Evolutionary conservation across 2,888 invertebrate genomes (phyloP).

Genomic region (Andrena hattorfiana): DNA sequence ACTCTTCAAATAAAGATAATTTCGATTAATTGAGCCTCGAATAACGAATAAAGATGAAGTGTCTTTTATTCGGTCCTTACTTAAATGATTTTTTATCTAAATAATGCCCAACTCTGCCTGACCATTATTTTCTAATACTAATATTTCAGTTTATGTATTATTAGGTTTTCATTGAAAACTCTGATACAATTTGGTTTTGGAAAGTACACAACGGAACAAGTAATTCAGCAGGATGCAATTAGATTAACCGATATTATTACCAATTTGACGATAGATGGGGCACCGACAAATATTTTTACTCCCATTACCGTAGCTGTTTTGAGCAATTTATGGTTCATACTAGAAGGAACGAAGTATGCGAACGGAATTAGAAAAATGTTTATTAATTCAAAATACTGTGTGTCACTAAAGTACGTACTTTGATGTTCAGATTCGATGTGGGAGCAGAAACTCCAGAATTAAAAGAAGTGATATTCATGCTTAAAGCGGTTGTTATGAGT

Average conservation of each 20-base stretch:
- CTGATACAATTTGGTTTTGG: constrained; percentile 89
- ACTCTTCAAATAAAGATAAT: too few species aligned
- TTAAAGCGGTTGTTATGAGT: constrained; percentile 87
- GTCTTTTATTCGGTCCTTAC: too few species aligned
- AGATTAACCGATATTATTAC: constrained; percentile 86
- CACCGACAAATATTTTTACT: constrained; percentile 81
- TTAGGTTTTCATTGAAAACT: constrained; percentile 88
- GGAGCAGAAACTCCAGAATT: constrained; percentile 86
- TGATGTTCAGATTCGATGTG: constrained; percentile 85
- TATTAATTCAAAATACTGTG: not conserved
- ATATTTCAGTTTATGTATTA: constrained; percentile 2
- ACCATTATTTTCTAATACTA: not conserved
- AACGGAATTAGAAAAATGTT: not conserved
- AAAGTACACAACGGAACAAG: constrained; percentile 87
- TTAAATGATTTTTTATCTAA: too few species aligned
- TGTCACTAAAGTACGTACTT: not conserved
- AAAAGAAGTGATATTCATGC: constrained; percentile 86
- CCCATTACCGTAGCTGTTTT: constrained; percentile 86
- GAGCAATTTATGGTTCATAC: constrained; percentile 90
- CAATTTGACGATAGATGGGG: constrained; percentile 78
- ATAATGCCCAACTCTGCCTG: too few species aligned
- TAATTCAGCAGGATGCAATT: constrained; percentile 87
- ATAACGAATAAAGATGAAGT: too few species aligned
- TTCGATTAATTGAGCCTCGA: too few species aligned
- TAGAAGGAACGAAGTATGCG: constrained; percentile 87